phyloP scores from a whole-genome alignment of 2,888 invertebrate genomes.

The Hirtodrosophila histrioides region DNA sequence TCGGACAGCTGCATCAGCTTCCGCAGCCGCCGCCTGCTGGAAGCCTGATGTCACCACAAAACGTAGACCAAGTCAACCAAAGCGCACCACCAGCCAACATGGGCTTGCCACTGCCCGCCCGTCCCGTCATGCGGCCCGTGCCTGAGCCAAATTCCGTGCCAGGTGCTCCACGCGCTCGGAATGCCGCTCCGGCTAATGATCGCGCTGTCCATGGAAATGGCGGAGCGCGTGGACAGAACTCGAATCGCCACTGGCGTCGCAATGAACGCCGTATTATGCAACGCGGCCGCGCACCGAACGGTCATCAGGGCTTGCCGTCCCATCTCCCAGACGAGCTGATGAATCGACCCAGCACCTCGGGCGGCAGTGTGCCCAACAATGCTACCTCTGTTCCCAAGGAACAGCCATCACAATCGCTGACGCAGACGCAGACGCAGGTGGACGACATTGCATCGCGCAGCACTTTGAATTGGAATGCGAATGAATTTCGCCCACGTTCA shows the following conservation, averaged over 20 bases:
- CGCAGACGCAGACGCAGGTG: conserved; percentile 1
- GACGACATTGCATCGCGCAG: conserved; percentile 11
- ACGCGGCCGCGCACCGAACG: conserved; percentile 1
- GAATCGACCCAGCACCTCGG: neutral
- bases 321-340: conserved; percentile 7
- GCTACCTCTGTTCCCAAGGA: conserved; percentile 14
- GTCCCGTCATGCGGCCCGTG: neutral
- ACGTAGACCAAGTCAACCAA: too few species aligned
- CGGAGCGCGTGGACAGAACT: too few species aligned
- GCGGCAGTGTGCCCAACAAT: neutral
- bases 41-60: too few species aligned
- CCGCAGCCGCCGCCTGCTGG: too few species aligned
- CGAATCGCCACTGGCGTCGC: neutral
- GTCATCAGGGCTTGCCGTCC: neutral
- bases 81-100: neutral
- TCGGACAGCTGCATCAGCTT: neutral
- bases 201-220: neutral
- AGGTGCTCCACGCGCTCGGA: too few species aligned
- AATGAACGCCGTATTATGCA: conserved; percentile 20
- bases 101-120: neutral
- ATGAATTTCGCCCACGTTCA: conserved; percentile 20
- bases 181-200: neutral
- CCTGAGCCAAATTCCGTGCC: neutral
- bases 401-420: neutral
- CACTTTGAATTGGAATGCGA: conserved; percentile 41